Percentiles rank a stretch among this genome's conserved stretches.
phyloP scores from a whole-genome alignment of 1,140 invertebrate species.

The Atta cephalotes region DNA sequence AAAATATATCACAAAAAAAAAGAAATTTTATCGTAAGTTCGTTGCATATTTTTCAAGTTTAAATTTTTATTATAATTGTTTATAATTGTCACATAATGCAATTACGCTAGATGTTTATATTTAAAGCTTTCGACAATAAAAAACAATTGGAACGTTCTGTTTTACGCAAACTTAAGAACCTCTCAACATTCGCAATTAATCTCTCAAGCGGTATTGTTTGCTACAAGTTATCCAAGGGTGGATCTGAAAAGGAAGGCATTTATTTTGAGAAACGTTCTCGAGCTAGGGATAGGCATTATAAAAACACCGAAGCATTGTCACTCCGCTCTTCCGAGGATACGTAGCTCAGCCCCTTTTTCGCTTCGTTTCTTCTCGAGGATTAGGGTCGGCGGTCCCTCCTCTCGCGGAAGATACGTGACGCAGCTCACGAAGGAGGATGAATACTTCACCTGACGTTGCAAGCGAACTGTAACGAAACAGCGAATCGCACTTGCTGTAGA shows the following conservation, averaged over 20 bases:
- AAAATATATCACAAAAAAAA: background rate
- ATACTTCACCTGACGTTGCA: slow-evolving; percentile 62
- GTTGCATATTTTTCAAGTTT: background rate
- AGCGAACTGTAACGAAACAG: slow-evolving; percentile 71
- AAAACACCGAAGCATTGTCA: slow-evolving; percentile 45
- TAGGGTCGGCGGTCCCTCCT: background rate
- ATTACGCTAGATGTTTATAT: background rate
- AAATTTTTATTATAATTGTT: background rate
- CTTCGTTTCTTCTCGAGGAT: slow-evolving; percentile 50
- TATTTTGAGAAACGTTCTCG: slow-evolving; percentile 52
- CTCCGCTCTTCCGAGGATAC: slow-evolving; percentile 46
- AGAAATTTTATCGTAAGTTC: background rate
- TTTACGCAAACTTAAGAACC: slow-evolving; percentile 5
- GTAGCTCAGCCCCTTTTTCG: slow-evolving; percentile 46
- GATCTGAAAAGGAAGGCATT: slow-evolving; percentile 52
- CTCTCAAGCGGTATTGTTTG: slow-evolving; percentile 38
- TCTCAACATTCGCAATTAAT: slow-evolving; percentile 53
- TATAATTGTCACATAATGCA: background rate
- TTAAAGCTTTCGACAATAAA: background rate
- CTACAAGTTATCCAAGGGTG: slow-evolving; percentile 32
- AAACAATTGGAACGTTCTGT: background rate
- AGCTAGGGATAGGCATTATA: slow-evolving; percentile 38
- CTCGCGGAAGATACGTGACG: slow-evolving; percentile 39
- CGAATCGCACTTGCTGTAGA: slow-evolving; percentile 70
- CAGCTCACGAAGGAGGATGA: slow-evolving; percentile 45